Conservation (phyloP, 2,888 invertebrate genomes). For the Lycophotia porphyrea region DNA sequence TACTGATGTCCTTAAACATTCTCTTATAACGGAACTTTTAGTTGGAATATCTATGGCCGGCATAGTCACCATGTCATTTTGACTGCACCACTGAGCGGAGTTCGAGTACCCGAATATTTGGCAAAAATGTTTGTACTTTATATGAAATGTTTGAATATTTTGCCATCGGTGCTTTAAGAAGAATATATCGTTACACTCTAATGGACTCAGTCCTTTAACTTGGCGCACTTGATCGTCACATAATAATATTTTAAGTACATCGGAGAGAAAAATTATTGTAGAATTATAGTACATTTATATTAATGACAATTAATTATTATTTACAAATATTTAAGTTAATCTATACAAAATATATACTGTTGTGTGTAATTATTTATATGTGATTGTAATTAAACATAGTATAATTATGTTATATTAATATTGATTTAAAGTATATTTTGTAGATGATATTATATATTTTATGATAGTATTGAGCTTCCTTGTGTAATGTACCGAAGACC, state of each 20-base stretch:
- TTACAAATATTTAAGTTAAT: constrained; percentile 44
- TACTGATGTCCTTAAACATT: not conserved
- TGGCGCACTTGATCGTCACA: constrained; percentile 51
- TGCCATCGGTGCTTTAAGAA: not conserved
- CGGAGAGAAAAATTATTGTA: constrained; percentile 15
- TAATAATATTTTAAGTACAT: constrained; percentile 52
- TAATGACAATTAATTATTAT: constrained; percentile 46
- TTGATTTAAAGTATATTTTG: constrained; percentile 43
- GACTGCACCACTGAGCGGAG: not conserved
- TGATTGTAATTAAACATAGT: constrained; percentile 45
- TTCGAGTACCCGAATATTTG: not conserved
- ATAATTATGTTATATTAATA: constrained; percentile 21
- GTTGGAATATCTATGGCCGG: not conserved
- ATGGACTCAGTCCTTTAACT: constrained; percentile 7
- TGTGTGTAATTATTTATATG: constrained; percentile 60
- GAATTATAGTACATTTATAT: constrained; percentile 11
- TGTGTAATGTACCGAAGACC: constrained; percentile 38
- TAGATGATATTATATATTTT: constrained; percentile 50
- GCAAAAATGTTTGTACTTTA: not conserved
- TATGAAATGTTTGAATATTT: not conserved
- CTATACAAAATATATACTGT: constrained; percentile 46
- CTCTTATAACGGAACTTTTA: not conserved
- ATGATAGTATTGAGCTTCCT: constrained; percentile 54
- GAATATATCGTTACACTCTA: not conserved
- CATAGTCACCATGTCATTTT: not conserved